Percentiles rank a stretch among this genome's conserved stretches.
Evolutionary conservation across 2,888 invertebrate species (phyloP).

Genomic region (Leptarthrus brevirostris): DNA sequence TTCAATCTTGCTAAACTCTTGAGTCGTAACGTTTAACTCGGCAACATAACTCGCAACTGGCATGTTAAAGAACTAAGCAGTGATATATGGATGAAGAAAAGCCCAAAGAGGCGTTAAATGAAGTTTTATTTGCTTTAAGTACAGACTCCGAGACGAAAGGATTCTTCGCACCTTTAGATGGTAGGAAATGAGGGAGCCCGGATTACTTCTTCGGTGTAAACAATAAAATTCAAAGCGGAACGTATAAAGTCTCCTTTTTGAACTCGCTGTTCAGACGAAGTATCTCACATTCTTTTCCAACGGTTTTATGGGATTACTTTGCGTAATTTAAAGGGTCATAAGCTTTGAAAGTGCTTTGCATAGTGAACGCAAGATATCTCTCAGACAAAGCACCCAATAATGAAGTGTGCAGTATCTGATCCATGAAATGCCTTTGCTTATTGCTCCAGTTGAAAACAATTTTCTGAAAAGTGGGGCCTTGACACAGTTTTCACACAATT

Average conservation of each 20-base stretch:
- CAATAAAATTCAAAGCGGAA: slow-evolving; percentile 29
- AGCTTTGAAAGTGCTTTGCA: slow-evolving; percentile 15
- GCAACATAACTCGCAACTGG: slow-evolving; percentile 19
- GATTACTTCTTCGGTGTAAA: slow-evolving; percentile 12
- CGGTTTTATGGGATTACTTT: slow-evolving; percentile 34
- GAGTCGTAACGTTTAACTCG: slow-evolving; percentile 28
- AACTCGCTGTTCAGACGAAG: neutral
- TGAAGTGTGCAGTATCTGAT: slow-evolving; percentile 1
- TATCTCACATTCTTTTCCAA: neutral
- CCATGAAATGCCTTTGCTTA: neutral
- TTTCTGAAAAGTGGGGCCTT: neutral
- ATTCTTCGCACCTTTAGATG: neutral
- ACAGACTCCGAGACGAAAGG: slow-evolving; percentile 3
- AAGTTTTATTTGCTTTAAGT: slow-evolving; percentile 36
- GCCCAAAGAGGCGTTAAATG: slow-evolving; percentile 35
- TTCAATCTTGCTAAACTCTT: neutral
- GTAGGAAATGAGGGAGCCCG: neutral
- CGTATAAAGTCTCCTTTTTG: neutral
- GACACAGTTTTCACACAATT: too few species aligned
- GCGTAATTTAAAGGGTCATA: slow-evolving; percentile 20
- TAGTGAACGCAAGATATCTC: too few species aligned
- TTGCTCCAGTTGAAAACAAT: slow-evolving; percentile 20
- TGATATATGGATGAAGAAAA: slow-evolving; percentile 16
- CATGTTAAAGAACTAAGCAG: slow-evolving; percentile 9
- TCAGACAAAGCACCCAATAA: neutral